Percentiles rank a stretch among this genome's conserved stretches.
phyloP scores from a whole-genome alignment of 2,113 vertebrate species.

The Azemiops feae region DNA sequence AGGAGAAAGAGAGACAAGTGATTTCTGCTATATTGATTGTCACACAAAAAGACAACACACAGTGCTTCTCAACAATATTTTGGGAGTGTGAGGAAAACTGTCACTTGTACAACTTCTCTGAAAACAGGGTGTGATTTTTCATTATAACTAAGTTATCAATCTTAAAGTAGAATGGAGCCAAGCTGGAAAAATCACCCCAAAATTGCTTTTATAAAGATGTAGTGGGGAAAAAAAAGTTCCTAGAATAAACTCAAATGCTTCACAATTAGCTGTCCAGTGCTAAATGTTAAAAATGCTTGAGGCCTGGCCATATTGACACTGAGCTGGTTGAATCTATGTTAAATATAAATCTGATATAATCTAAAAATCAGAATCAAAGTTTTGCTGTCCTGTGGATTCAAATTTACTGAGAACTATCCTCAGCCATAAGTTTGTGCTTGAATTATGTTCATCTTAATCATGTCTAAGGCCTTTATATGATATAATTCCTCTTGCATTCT shows the following conservation, averaged over 20 bases:
- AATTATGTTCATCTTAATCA: background rate
- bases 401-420: background rate
- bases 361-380: background rate
- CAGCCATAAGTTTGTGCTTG: background rate
- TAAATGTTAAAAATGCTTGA: background rate
- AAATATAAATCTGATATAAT: background rate
- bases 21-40: constrained; percentile 14
- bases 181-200: background rate
- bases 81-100: constrained; percentile 14
- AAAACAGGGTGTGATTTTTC: constrained; percentile 15
- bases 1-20: background rate
- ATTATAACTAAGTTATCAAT: constrained; percentile 16
- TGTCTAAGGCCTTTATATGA: background rate
- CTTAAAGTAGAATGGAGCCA: background rate
- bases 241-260: background rate
- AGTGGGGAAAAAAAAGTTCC: background rate
- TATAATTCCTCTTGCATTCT: background rate
- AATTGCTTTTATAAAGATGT: background rate
- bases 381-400: background rate
- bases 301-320: background rate
- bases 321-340: background rate
- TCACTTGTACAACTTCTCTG: constrained; percentile 4
- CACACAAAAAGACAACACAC: background rate
- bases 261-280: background rate
- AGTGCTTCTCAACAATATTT: constrained; percentile 23